Evolutionary conservation across 2,888 invertebrate species (phyloP).

Genomic region (Nezara viridula): DNA sequence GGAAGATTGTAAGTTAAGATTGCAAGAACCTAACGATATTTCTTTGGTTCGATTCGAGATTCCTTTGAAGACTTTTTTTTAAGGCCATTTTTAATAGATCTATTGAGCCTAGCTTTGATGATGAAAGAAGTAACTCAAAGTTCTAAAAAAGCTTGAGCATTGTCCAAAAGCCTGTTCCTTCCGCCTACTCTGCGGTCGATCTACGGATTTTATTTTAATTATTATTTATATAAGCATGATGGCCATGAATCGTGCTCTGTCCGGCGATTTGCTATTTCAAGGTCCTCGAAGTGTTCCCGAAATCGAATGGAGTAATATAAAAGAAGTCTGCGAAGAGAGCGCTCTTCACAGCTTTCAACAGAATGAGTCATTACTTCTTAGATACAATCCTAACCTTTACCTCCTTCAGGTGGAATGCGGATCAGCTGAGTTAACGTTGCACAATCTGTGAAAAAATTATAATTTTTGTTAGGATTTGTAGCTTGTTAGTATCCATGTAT

Average conservation of each 20-base stretch:
- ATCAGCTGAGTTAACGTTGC: background rate
- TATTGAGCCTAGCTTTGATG: no score
- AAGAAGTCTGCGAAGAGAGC: background rate
- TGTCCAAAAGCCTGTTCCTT: background rate
- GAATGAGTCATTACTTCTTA: conserved; percentile 27
- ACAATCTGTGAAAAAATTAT: background rate
- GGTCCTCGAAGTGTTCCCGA: background rate
- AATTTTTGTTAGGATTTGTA: background rate
- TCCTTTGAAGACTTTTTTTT: no score
- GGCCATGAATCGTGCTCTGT: background rate
- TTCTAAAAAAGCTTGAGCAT: background rate
- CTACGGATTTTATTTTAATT: background rate
- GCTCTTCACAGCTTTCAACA: background rate
- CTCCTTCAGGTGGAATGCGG: background rate
- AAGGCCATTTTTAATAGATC: no score
- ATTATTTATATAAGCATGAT: background rate
- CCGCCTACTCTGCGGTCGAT: background rate
- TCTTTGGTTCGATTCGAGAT: no score
- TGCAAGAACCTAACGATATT: no score
- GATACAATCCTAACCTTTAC: conserved; percentile 7
- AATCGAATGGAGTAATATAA: background rate
- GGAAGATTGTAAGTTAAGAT: no score
- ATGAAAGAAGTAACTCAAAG: no score
- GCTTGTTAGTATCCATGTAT: no score
- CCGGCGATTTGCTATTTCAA: background rate